Conservation (phyloP, 2,797 vertebrate species). For the Betta splendens region DNA sequence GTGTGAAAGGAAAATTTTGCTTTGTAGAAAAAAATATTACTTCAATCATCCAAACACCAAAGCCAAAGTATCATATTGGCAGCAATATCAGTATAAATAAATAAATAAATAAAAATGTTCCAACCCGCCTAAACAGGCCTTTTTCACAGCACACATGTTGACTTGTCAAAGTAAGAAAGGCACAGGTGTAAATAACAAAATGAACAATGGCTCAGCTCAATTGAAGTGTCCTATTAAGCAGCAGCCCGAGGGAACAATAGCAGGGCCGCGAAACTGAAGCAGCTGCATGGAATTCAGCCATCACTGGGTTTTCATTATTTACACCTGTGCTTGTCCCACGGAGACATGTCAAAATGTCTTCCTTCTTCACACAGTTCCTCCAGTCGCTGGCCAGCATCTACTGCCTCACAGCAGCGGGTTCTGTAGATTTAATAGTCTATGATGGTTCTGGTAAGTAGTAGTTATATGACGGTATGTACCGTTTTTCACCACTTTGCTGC, state of each 20-base stretch:
- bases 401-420: too few relatives aligned
- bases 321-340: neutral
- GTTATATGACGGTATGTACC: too few relatives aligned
- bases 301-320: neutral
- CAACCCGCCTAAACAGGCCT: neutral
- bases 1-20: neutral
- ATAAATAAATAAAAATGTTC: neutral
- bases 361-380: neutral
- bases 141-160: neutral
- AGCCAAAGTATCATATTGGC: neutral
- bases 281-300: conserved; percentile 1
- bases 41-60: neutral
- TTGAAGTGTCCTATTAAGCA: neutral
- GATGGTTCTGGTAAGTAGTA: too few relatives aligned
- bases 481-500: neutral
- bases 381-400: neutral
- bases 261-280: neutral
- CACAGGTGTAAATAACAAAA: neutral
- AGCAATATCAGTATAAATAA: too few relatives aligned
- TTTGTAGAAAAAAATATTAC: neutral
- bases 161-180: neutral
- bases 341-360: neutral
- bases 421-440: too few relatives aligned
- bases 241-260: conserved; percentile 1
- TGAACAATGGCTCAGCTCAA: neutral